These are phyloP conservation scores for Drosophila kanekoi DNA, from an alignment of 2,888 invertebrate species.

Conservation along the genomic window DNA sequence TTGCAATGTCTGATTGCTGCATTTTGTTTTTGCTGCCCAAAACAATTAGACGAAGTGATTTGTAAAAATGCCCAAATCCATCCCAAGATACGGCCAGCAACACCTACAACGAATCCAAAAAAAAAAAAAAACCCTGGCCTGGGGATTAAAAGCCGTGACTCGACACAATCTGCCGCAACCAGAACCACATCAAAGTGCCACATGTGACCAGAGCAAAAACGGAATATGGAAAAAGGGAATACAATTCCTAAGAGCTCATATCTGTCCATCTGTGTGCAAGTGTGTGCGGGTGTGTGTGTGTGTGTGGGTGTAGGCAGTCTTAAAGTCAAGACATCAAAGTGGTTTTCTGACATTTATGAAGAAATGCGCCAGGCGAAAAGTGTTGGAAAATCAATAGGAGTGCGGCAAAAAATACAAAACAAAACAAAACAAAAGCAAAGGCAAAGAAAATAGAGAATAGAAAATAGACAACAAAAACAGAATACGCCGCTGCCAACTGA, in stretches of 20 bases:
- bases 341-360: constrained; percentile 69
- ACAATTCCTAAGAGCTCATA: constrained; percentile 46
- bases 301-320: constrained; percentile 38
- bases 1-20: constrained; percentile 33
- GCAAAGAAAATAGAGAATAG: constrained; percentile 37
- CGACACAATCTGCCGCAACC: constrained; percentile 50
- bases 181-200: constrained; percentile 59
- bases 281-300: background rate
- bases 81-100: constrained; percentile 19
- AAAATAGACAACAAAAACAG: constrained; percentile 20
- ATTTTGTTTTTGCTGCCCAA: constrained; percentile 26
- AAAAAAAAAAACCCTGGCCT: background rate
- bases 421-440: constrained; percentile 37
- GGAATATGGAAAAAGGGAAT: constrained; percentile 37
- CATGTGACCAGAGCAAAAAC: constrained; percentile 45
- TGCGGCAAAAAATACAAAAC: constrained; percentile 25
- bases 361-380: constrained; percentile 56
- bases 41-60: constrained; percentile 70
- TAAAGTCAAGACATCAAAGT: constrained; percentile 79
- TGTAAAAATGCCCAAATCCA: constrained; percentile 49
- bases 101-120: constrained; percentile 35
- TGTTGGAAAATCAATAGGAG: constrained; percentile 68
- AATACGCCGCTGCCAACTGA: constrained; percentile 56
- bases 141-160: constrained; percentile 60
- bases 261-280: constrained; percentile 22